phyloP scores from a whole-genome alignment of 2,797 vertebrate genomes.

The Paguma larvata region DNA sequence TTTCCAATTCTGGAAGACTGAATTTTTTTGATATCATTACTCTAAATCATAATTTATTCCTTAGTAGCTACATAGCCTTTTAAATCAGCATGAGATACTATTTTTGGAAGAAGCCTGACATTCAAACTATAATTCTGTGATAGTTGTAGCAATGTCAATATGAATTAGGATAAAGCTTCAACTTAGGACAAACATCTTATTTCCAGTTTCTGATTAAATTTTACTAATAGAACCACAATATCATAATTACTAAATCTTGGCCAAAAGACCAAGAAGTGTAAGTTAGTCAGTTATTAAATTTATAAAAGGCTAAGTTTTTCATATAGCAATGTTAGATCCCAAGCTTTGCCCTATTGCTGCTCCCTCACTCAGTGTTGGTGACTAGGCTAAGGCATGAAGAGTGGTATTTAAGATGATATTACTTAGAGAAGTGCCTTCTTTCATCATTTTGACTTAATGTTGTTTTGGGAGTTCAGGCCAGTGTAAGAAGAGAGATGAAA shows the following conservation, averaged over 20 bases:
- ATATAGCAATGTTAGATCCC: neutral
- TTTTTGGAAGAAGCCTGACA: conserved; percentile 46
- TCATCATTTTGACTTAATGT: conserved; percentile 42
- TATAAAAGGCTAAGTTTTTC: conserved; percentile 47
- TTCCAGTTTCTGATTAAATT: conserved; percentile 49
- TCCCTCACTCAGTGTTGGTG: neutral
- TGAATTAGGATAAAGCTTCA: conserved; percentile 35
- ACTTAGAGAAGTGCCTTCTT: neutral
- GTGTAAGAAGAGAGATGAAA: conserved; percentile 23
- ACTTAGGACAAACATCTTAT: neutral
- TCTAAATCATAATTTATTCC: conserved; percentile 51
- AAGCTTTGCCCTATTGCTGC: neutral
- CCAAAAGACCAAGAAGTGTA: conserved; percentile 33
- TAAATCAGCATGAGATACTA: conserved; percentile 34
- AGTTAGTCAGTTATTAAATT: conserved; percentile 28
- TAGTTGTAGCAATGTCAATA: neutral
- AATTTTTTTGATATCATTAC: conserved; percentile 27
- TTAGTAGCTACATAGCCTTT: conserved; percentile 2
- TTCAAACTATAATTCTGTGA: conserved; percentile 52
- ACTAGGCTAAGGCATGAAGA: neutral
- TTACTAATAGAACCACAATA: conserved; percentile 21
- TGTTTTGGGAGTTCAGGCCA: conserved; percentile 6
- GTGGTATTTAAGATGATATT: neutral
- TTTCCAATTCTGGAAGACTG: neutral
- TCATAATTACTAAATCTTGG: conserved; percentile 40